Base-by-base conservation (phyloP, 2,797 vertebrate species). In the Macropus fuliginosus region DNA sequence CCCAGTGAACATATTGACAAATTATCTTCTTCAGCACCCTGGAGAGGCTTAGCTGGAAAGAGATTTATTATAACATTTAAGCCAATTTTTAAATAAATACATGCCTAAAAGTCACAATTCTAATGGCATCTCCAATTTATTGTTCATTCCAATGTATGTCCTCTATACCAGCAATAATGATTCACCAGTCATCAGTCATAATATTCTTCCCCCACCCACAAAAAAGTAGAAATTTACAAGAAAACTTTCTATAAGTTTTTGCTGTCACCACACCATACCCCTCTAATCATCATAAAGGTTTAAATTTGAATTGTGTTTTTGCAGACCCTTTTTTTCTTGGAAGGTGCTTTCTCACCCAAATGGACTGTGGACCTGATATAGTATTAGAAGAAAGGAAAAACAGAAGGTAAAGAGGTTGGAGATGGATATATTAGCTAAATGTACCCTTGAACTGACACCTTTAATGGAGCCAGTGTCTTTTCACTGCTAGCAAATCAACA, bases 241-340 rank as follows among this genome's bases (percentile, higher is more conserved):
- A 89, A 91, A 92, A 94, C 91, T 96, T 87, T 92, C 96, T 97
- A 97, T 97, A 91, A 95, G 89, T 93, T 94, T 97, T 95, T 96
- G 91, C 59, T 95, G 94, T 91, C 55, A 16, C 28, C 91, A 21
- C 81, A 90, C 81, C 90, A 54, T 95, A 97, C 92, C 59, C 40
- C 40, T 93, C 96, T 94, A 93, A 54, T 94, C 95, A 93, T 57
- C 8, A 46, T 6, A 28, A 91, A 92, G 93, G 55, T 91, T 94
- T 92, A 81, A 96, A 95, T 40, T 46, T 13, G 94, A 95, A 93
- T 90, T 56, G 92, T 91, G 55, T 56, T 90, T n/a, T 87, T 87
- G 74, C 34, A 29, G 12, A 2, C 28, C 28, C 0, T 55, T 90
- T 87, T 87, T 5, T 10, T 54, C 28, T 13, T 57, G 96, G 92